phyloP scores from a whole-genome alignment of 2,113 vertebrate species.

The Grus americana region DNA sequence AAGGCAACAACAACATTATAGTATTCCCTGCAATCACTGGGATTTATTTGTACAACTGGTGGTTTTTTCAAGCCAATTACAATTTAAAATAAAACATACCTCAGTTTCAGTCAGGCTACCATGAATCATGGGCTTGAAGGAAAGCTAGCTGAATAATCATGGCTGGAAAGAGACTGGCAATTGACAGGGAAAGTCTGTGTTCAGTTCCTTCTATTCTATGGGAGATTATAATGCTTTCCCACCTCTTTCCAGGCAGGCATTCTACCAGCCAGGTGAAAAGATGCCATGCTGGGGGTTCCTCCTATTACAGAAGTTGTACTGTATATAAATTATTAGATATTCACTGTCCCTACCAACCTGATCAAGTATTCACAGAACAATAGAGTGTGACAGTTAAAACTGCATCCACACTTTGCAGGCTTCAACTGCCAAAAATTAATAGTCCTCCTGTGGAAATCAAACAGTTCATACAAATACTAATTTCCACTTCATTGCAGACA shows the following conservation, averaged over 20 bases:
- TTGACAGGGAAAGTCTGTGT: neutral
- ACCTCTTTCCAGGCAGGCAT: neutral
- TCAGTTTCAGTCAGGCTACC: neutral
- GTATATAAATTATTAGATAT: neutral
- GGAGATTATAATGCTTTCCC: neutral
- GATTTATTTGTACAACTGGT: neutral
- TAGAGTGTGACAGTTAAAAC: neutral
- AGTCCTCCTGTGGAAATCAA: neutral
- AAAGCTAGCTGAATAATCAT: neutral
- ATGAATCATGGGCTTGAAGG: neutral
- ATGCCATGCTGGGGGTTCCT: neutral
- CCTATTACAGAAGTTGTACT: neutral
- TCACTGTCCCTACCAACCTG: neutral
- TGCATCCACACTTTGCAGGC: neutral
- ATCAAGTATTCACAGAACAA: neutral
- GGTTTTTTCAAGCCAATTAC: neutral
- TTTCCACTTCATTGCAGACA: neutral
- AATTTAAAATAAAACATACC: neutral
- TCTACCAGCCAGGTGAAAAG: neutral
- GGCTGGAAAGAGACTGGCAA: neutral
- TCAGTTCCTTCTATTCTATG: neutral
- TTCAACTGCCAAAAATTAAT: neutral
- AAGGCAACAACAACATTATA: neutral
- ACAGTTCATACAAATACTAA: neutral
- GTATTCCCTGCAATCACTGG: neutral